Conservation (phyloP, 2,113 vertebrate species). For the Silurus meridionalis region DNA sequence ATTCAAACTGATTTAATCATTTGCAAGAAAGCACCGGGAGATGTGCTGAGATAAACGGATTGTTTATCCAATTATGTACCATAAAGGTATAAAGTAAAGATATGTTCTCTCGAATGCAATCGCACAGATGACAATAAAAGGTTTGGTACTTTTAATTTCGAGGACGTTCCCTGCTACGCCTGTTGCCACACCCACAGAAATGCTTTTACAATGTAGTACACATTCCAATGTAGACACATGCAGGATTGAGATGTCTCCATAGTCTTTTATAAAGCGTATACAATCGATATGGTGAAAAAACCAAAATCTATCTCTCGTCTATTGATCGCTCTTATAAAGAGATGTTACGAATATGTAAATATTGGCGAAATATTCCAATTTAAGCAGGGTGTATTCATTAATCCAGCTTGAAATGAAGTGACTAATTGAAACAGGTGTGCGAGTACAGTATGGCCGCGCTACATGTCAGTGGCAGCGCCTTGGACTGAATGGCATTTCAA, state of each 20-base stretch:
- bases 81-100: background rate
- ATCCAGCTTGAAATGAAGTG: background rate
- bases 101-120: background rate
- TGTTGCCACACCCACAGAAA: background rate
- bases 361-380: background rate
- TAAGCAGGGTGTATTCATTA: background rate
- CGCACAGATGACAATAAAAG: background rate
- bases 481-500: conserved; percentile 15
- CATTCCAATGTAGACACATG: background rate
- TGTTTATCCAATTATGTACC: background rate
- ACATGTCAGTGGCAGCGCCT: background rate
- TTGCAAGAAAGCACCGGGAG: background rate
- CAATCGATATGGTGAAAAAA: background rate
- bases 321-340: background rate
- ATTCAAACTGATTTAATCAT: background rate
- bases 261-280: too few relatives aligned
- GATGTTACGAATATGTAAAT: background rate
- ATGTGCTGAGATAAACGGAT: too few relatives aligned
- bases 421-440: conserved; percentile 2
- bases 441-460: background rate
- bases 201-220: background rate
- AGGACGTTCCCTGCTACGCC: background rate
- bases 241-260: background rate
- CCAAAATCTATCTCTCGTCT: background rate
- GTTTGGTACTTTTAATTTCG: background rate